Conservation (phyloP, 2,797 vertebrate species). For the Pitangus sulphuratus region DNA sequence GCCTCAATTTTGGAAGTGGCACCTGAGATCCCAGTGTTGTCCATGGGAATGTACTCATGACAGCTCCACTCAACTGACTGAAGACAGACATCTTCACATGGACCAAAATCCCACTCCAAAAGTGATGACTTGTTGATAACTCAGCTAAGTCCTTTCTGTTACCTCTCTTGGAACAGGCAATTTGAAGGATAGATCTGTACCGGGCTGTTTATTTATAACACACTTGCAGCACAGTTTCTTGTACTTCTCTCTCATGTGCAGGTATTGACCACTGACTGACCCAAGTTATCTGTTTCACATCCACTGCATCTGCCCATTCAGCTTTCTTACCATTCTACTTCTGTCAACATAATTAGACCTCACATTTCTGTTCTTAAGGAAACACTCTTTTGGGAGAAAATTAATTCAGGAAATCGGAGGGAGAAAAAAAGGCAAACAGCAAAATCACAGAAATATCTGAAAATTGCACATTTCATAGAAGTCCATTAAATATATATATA, state of each 20-base stretch:
- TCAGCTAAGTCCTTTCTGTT: background rate
- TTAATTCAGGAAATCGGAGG: background rate
- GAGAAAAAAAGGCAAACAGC: background rate
- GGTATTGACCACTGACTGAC: background rate
- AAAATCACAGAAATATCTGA: background rate
- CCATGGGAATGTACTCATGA: background rate
- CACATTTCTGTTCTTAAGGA: background rate
- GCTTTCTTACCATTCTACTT: background rate
- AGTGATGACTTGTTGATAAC: background rate
- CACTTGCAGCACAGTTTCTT: background rate
- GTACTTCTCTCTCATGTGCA: accelerated
- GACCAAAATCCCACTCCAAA: background rate
- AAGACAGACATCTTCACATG: background rate
- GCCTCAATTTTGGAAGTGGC: background rate
- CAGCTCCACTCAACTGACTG: background rate
- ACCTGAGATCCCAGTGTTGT: accelerated
- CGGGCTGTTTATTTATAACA: background rate
- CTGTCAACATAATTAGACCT: background rate
- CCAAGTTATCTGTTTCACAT: background rate
- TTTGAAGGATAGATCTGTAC: background rate
- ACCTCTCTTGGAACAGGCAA: background rate
- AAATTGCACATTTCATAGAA: background rate
- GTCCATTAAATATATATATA: background rate
- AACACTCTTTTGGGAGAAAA: background rate
- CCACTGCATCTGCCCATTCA: background rate